These are phyloP conservation scores for Erebia palarica DNA, from an alignment of 2,888 invertebrate species.

Conservation along the genomic window DNA sequence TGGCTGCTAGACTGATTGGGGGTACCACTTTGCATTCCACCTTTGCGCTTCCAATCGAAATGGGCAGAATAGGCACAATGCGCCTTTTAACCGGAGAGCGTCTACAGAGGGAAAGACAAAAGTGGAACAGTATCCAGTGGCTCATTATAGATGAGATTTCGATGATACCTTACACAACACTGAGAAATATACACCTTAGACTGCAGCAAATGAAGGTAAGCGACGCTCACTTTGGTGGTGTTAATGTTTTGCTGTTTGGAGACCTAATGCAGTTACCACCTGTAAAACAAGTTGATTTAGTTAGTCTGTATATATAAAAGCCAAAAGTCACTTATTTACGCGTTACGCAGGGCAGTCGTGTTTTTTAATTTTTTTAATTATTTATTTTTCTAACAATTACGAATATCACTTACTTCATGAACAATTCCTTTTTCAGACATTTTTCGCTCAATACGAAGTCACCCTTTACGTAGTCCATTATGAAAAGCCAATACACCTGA, in stretches of 20 bases:
- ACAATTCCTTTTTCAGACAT: constrained; percentile 5
- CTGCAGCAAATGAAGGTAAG: background rate
- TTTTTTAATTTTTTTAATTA: too few relatives aligned
- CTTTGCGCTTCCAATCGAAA: constrained; percentile 8
- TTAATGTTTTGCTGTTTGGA: constrained; percentile 1
- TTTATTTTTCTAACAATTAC: background rate
- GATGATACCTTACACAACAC: background rate
- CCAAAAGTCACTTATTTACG: too few relatives aligned
- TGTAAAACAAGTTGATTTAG: too few relatives aligned
- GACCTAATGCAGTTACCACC: constrained; percentile 9
- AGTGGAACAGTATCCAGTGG: background rate
- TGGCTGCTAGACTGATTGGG: constrained; percentile 4
- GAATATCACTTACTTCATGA: constrained; percentile 13
- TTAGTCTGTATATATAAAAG: too few relatives aligned
- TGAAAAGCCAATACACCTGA: background rate
- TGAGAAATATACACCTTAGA: constrained; percentile 1
- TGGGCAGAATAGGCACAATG: background rate
- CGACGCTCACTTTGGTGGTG: background rate
- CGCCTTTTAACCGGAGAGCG: background rate
- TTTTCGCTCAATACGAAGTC: constrained; percentile 15
- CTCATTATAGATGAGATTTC: constrained; percentile 6
- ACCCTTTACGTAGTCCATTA: constrained; percentile 16
- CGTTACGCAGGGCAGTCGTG: too few relatives aligned
- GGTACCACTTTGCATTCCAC: constrained; percentile 6
- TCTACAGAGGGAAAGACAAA: constrained; percentile 5